A percentile compares a stretch with the other conserved stretches of the same genome.
phyloP scores from a whole-genome alignment of 2,113 vertebrate species.

The Bujurquina vittata region DNA sequence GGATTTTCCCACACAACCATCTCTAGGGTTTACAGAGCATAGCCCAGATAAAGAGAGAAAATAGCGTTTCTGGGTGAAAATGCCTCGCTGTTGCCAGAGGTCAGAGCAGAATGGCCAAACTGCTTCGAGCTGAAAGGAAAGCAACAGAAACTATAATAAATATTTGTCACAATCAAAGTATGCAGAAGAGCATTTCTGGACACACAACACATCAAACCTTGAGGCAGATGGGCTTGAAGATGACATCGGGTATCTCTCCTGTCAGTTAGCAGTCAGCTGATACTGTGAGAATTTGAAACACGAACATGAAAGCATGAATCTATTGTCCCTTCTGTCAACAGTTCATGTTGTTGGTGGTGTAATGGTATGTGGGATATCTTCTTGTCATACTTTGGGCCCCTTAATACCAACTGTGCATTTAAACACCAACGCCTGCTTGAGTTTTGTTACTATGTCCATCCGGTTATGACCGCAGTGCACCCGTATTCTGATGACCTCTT shows the following conservation, averaged over 20 bases:
- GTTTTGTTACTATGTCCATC: neutral
- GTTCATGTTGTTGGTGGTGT: neutral
- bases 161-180: neutral
- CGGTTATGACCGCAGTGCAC: neutral
- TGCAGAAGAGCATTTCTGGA: neutral
- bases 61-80: neutral
- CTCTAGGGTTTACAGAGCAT: neutral
- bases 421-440: neutral
- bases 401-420: neutral
- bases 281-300: too few species aligned
- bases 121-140: neutral
- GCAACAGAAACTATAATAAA: neutral
- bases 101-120: neutral
- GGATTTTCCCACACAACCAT: neutral
- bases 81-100: neutral
- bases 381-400: neutral
- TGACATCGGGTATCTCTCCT: too few species aligned
- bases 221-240: neutral
- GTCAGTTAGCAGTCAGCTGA: neutral
- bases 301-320: neutral
- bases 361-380: neutral
- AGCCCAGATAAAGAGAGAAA: neutral
- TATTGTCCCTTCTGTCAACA: neutral
- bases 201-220: neutral
- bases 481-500: neutral